Base-by-base conservation (phyloP, 2,888 invertebrate genomes). In the Omphaloscelis lunosa region DNA sequence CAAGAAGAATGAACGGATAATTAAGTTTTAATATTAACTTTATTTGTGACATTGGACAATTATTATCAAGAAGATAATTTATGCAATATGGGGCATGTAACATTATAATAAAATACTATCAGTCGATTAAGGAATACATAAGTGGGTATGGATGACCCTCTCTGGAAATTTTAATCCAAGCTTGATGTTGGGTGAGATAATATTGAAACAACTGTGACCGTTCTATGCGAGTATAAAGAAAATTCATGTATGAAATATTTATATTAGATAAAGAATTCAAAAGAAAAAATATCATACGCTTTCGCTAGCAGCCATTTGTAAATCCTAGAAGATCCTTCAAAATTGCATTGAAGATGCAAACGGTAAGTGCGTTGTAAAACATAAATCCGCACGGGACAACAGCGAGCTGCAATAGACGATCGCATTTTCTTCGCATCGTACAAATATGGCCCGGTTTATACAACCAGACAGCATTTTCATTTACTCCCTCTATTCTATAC, bases 1-100 rank as follows among this genome's bases (percentile, higher is more conserved):
- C 82, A 88, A 80, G 84, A 88, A 89, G 86, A 86, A 86, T 86
- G 84, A 82, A 81, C 74, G 78, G 80, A 83, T 88, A 86, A 89
- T 89, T 89, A 86, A 84, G 84, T 88, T 89, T 86, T 69, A 76
- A 68, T 51, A 45, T n/a, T 2, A 63, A 72, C 53, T 75, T 62
- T n/a, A 48, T 51, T 73, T n/a, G n/a, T 6, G 8, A 39, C 23
- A 39, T 59, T 58, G 20, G 15, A 8, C 51, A 51, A 9, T 51
- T 8, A 51, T 51, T 51, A 51, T 51, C 20, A 51, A 8, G 23
- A 51, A 51, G 51, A 23, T 51, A 51, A 51, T 20, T 51, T 8
- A 8, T 8, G 27, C 17, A 17, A 17, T 59, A 17, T 1, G 9
- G 27, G 8, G 23, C 51, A 51, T 51, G 7, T 20, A 20, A 20